Evolutionary conservation across 2,888 invertebrate species (phyloP), one percentile per base, ranked within the genome.

Genomic region (Drosophila fulvimacula): DNA sequence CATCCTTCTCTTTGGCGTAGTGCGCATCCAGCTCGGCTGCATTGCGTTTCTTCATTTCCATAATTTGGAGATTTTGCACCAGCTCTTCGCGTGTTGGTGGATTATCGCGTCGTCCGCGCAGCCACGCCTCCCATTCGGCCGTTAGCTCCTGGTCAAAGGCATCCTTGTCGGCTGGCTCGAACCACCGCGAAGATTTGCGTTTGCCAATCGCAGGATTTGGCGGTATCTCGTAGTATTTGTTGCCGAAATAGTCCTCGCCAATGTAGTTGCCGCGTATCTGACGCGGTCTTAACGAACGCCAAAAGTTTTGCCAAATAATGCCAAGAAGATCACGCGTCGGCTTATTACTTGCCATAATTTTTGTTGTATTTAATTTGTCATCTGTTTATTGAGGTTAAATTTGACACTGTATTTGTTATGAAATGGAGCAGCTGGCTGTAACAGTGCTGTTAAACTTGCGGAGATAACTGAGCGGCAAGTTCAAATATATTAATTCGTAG

Each of bases 61-160:
- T 95, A 42, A 96, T 93, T 17, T 95, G 94, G 46, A 95, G 90
- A 92, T 96, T 97, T 80, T 93, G 93, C 11, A 94, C 93, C 10
- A 97, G 93, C 92, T 97, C 97, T 72, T 96, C 95, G 69, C 94
- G 94, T 0, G 95, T 94, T 0, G 97, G 97, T 46, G 96, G 95
- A 0, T 94, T 93, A 2, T 92, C 94, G 92, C 95, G 94, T 80
- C 95, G 93, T 76, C 94, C 94, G 76, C 97, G 93, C 51, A 98
- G 92, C 97, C 97, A 98, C 9, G 97, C 94, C 90, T 97, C 96
- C 98, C 98, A 98, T 92, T 97, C 97, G 0, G 96, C 94, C 0
- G 97, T 96, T 81, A 96, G 90, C 85, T 96, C 96, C 88, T 95
- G 95, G 73, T 95, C 94, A 81, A 96, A 96, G 27, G 93, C 91